A percentile compares a stretch with the other conserved stretches of the same genome.
These are phyloP conservation scores for Leptinotarsa defecta DNA, from an alignment of 1,140 invertebrate genomes.

Conservation along the genomic window DNA sequence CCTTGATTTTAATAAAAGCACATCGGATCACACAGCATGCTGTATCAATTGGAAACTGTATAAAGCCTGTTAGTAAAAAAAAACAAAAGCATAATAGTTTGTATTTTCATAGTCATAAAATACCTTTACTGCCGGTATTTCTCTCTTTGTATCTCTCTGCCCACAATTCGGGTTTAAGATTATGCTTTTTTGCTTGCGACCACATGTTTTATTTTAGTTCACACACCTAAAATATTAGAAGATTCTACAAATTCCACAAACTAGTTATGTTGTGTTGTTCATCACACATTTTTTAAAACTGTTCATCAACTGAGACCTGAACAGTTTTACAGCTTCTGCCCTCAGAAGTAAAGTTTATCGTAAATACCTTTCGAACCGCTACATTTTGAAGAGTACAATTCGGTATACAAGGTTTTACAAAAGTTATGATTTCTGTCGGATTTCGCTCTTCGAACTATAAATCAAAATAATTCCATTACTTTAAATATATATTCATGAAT, in stretches of 20 bases:
- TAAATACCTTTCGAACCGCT: conserved; percentile 46
- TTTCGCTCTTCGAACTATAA: conserved; percentile 35
- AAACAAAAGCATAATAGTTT: neutral
- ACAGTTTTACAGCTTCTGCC: conserved; percentile 11
- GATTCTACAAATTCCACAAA: conserved; percentile 31
- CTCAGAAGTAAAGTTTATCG: neutral
- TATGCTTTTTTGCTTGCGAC: conserved; percentile 40
- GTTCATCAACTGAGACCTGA: conserved; percentile 6
- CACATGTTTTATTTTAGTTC: conserved; percentile 36
- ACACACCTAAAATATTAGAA: conserved; percentile 35
- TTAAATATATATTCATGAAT: too few species aligned
- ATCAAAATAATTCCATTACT: neutral
- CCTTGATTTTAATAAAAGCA: neutral
- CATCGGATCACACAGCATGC: neutral
- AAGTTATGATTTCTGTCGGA: conserved; percentile 48
- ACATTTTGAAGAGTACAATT: conserved; percentile 45
- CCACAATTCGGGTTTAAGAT: conserved; percentile 43
- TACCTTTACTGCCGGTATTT: conserved; percentile 45
- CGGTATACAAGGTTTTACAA: conserved; percentile 44
- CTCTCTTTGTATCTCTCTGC: conserved; percentile 40
- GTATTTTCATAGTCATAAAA: neutral
- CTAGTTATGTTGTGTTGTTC: conserved; percentile 8
- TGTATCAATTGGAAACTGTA: conserved; percentile 1
- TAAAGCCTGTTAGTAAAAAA: neutral
- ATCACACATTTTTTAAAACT: conserved; percentile 21